Percentiles rank a stretch among this genome's conserved stretches.
Evolutionary conservation across 2,888 invertebrate species (phyloP).

Genomic region (Acleris literana): DNA sequence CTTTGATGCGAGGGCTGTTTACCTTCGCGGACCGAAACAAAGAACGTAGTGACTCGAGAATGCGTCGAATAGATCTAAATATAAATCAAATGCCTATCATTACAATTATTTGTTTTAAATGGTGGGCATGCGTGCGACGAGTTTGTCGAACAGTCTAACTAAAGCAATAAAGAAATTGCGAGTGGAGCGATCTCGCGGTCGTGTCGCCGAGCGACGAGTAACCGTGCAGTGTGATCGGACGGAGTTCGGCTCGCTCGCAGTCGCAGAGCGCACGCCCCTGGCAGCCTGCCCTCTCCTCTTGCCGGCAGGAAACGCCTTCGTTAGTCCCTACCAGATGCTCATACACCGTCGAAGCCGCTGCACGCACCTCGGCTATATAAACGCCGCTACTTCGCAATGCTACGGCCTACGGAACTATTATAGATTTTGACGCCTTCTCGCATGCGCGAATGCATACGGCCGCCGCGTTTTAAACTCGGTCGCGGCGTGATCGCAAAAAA

Average conservation of each 20-base stretch:
- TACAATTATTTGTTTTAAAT: constrained; percentile 54
- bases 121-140: constrained; percentile 54
- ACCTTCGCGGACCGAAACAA: constrained; percentile 56
- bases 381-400: constrained; percentile 62
- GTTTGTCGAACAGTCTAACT: constrained; percentile 66
- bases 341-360: constrained; percentile 59
- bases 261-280: constrained; percentile 72
- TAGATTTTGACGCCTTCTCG: constrained; percentile 82
- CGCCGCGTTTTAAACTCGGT: constrained; percentile 81
- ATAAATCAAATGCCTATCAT: constrained; percentile 47
- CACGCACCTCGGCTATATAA: constrained; percentile 56
- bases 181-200: constrained; percentile 39
- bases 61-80: constrained; percentile 47
- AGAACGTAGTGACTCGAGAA: constrained; percentile 48
- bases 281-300: constrained; percentile 62
- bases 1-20: constrained; percentile 54
- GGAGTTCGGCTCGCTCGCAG: constrained; percentile 74
- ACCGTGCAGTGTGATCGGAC: constrained; percentile 44
- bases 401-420: constrained; percentile 75
- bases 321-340: constrained; percentile 54
- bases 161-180: constrained; percentile 72
- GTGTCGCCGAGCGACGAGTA: constrained; percentile 36
- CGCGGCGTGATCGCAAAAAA: constrained; percentile 77
- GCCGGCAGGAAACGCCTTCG: constrained; percentile 79
- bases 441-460: constrained; percentile 82